Evolutionary conservation across 1,140 invertebrate genomes (phyloP).

Genomic region (Dinoponera quadriceps): DNA sequence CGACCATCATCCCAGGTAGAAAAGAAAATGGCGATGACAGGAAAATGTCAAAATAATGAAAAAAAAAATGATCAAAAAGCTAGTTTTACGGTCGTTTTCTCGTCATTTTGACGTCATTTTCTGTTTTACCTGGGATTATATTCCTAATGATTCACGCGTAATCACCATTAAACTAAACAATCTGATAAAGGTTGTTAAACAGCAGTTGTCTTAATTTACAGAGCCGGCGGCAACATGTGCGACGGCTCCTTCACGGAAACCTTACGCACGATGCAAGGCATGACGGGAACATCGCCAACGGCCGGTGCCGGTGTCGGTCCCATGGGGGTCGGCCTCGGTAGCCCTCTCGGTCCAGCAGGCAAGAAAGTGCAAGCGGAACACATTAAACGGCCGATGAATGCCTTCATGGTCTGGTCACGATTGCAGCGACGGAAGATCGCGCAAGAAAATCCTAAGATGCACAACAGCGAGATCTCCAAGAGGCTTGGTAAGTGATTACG

Average conservation of each 20-base stretch:
- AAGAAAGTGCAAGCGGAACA: slow-evolving; percentile 86
- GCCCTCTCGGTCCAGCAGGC: slow-evolving; percentile 73
- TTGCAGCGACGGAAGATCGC: slow-evolving; percentile 96
- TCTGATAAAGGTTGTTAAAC: slow-evolving; percentile 44
- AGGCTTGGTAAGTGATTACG: slow-evolving; percentile 90
- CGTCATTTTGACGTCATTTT: no score
- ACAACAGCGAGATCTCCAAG: slow-evolving; percentile 99
- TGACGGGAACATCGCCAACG: slow-evolving; percentile 81
- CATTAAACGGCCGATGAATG: slow-evolving; percentile 89
- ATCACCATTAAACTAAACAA: not conserved
- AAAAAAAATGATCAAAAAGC: no score
- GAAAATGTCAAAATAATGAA: no score
- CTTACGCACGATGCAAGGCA: slow-evolving; percentile 82
- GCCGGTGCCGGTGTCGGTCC: slow-evolving; percentile 79
- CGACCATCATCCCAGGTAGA: no score
- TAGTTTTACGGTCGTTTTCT: no score
- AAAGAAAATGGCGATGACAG: no score
- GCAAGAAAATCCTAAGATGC: slow-evolving; percentile 99
- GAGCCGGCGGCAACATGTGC: slow-evolving; percentile 86
- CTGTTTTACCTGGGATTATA: not conserved
- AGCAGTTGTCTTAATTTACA: slow-evolving; percentile 76
- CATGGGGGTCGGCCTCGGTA: slow-evolving; percentile 80
- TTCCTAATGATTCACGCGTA: not conserved
- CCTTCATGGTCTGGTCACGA: slow-evolving; percentile 94
- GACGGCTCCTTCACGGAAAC: slow-evolving; percentile 84